Conservation (phyloP, 2,797 vertebrate genomes). For the Falco novaeseelandiae region DNA sequence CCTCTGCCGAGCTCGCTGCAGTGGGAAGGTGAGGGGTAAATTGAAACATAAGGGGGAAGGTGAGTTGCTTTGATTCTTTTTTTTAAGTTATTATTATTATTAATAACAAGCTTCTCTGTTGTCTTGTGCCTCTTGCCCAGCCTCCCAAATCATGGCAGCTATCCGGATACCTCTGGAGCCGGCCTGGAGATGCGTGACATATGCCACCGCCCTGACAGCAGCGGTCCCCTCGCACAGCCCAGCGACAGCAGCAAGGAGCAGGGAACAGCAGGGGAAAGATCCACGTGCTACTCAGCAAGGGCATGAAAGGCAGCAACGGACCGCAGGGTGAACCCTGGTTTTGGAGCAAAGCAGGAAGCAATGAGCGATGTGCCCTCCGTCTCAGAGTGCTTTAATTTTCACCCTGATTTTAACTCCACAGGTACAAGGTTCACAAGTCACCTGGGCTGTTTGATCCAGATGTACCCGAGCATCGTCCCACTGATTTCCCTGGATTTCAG, state of each 20-base stretch:
- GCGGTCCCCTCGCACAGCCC: background rate
- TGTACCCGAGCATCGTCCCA: background rate
- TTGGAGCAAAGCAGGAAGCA: background rate
- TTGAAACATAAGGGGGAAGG: background rate
- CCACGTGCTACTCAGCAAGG: background rate
- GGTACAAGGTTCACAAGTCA: background rate
- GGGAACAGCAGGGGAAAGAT: background rate
- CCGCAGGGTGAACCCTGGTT: background rate
- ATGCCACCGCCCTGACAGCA: rapidly evolving
- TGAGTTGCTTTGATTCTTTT: background rate
- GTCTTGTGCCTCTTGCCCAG: background rate
- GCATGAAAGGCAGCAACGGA: background rate
- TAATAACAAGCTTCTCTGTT: background rate
- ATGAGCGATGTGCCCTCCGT: background rate
- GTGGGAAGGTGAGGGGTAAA: background rate
- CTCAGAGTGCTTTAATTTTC: background rate
- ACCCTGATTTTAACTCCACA: background rate
- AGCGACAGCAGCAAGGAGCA: background rate
- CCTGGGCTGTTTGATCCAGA: background rate
- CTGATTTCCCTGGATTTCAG: background rate
- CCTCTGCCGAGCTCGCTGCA: background rate
- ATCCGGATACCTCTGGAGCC: background rate
- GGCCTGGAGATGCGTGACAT: background rate
- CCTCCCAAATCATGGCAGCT: background rate
- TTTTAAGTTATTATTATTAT: background rate